A percentile compares a stretch with the other conserved stretches of the same genome.
Evolutionary conservation across 2,797 vertebrate genomes (phyloP).

Genomic region (Onychomys torridus): DNA sequence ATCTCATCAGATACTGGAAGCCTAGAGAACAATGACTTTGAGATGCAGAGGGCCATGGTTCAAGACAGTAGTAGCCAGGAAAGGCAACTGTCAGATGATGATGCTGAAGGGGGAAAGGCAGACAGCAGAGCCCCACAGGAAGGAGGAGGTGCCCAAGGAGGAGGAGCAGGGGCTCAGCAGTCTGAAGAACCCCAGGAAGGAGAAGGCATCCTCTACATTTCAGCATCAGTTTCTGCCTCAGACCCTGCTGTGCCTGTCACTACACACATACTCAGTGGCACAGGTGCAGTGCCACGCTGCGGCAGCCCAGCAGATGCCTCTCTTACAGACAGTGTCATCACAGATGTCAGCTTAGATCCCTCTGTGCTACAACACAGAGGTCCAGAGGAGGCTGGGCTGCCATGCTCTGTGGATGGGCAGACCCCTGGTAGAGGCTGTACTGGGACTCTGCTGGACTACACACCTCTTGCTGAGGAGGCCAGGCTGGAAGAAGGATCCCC

Average conservation of each 20-base stretch:
- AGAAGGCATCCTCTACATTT: fast-evolving
- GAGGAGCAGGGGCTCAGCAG: background rate
- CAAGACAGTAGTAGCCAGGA: background rate
- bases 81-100: background rate
- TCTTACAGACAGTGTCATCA: fast-evolving
- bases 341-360: background rate
- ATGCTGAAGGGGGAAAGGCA: background rate
- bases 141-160: background rate
- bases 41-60: background rate
- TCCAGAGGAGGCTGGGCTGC: background rate
- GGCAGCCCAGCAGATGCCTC: background rate
- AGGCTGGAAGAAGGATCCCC: background rate
- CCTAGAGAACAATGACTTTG: background rate
- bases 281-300: background rate
- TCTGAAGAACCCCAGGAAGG: background rate
- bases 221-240: background rate
- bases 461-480: background rate
- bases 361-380: background rate
- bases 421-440: background rate
- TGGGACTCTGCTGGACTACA: fast-evolving
- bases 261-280: background rate
- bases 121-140: background rate
- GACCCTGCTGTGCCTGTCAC: background rate
- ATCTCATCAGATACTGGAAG: background rate
- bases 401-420: background rate